Percentiles rank a stretch among this genome's conserved stretches.
Evolutionary conservation across 2,888 invertebrate genomes (phyloP).

Genomic region (Laothoe populi): DNA sequence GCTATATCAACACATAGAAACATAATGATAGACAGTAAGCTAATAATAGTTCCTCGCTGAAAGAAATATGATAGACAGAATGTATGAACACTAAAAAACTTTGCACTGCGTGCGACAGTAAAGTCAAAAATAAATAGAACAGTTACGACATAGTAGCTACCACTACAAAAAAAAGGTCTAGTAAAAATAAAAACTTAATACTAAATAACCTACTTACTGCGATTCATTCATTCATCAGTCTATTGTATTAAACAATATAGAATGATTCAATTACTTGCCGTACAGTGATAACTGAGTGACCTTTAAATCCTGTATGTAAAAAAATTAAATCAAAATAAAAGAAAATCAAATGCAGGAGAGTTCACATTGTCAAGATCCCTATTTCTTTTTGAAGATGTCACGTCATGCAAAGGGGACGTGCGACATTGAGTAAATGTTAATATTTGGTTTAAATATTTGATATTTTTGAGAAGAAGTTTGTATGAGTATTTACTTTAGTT

Average conservation of each 20-base stretch:
- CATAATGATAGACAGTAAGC: too few relatives aligned
- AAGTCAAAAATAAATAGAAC: too few relatives aligned
- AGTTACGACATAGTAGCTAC: too few relatives aligned
- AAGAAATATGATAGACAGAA: too few relatives aligned
- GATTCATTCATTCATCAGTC: too few relatives aligned
- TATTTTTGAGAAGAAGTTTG: slow-evolving; percentile 39
- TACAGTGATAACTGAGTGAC: neutral
- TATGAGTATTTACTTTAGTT: neutral
- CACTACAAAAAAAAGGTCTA: too few relatives aligned
- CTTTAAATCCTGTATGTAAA: neutral
- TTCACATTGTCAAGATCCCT: neutral
- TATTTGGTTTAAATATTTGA: slow-evolving; percentile 58
- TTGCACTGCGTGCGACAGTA: too few relatives aligned
- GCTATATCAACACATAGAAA: too few relatives aligned
- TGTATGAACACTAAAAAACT: too few relatives aligned
- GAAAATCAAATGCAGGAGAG: slow-evolving; percentile 15
- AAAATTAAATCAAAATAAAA: neutral
- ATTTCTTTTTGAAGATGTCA: slow-evolving; percentile 10
- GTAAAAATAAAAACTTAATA: too few relatives aligned
- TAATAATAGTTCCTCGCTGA: too few relatives aligned
- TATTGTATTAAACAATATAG: neutral
- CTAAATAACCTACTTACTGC: too few relatives aligned
- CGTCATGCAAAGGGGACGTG: slow-evolving; percentile 40
- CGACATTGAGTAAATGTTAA: slow-evolving; percentile 62
- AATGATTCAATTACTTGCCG: neutral